A percentile compares a stretch with the other conserved stretches of the same genome.
Evolutionary conservation across 2,888 invertebrate genomes (phyloP).

Genomic region (Mycogona germanica): DNA sequence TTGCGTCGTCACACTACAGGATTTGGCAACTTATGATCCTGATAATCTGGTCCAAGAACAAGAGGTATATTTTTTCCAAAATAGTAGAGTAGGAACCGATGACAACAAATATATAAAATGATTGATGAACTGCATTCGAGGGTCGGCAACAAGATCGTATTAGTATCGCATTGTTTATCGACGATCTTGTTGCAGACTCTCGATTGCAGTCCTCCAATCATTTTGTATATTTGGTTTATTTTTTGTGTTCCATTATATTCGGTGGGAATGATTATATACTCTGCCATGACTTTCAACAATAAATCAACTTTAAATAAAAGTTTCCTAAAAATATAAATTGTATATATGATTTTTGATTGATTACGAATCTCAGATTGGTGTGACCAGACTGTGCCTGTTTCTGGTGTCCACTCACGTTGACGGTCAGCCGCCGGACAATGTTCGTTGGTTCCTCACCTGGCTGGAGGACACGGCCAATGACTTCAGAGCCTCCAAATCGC

Average conservation of each 20-base stretch:
- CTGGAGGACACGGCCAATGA: conserved; percentile 41
- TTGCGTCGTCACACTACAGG: conserved; percentile 20
- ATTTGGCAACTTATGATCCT: conserved; percentile 33
- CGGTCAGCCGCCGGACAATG: conserved; percentile 39
- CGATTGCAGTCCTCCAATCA: not conserved
- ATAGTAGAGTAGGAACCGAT: too few species aligned
- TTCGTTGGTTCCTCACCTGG: conserved; percentile 42
- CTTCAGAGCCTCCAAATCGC: conserved; percentile 39
- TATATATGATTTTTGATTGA: conserved; percentile 17
- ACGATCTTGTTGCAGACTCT: not conserved
- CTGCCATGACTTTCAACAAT: too few species aligned
- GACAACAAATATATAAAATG: too few species aligned
- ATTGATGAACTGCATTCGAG: too few species aligned
- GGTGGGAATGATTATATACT: too few species aligned
- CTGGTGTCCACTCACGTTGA: conserved; percentile 42
- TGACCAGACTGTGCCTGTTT: conserved; percentile 33
- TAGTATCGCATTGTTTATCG: not conserved
- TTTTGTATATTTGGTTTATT: conserved; percentile 1
- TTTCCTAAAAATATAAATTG: not conserved
- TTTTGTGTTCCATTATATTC: not conserved
- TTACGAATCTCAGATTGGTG: too few species aligned
- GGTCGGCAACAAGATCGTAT: not conserved
- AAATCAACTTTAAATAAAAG: too few species aligned
- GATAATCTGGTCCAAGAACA: conserved; percentile 31
- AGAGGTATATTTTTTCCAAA: conserved; percentile 26